Base-by-base conservation (phyloP, 37 sponge, comb jelly and placozoan genomes). In the Halichondria panicea region DNA sequence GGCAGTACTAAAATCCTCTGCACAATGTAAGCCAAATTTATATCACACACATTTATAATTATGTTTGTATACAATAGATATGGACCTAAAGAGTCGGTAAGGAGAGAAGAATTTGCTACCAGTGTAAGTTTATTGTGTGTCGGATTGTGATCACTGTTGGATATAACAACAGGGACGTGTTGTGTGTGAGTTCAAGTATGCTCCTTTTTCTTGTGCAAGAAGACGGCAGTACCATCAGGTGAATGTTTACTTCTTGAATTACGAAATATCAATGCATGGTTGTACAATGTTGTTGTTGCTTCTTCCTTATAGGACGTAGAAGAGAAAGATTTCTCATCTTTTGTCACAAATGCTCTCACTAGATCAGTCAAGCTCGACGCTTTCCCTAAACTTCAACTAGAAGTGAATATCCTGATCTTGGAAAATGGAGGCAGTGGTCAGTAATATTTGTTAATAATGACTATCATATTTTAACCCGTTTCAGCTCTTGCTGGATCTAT, bases 381-480 rank as follows among this genome's bases (percentile, higher is more conserved):
- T 28, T 81, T 87, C 39, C 87, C 87, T 7, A 87, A 80, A 41
- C 64, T 87, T 12, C 76, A 81, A 45, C 37, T 80, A 33, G 76
- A 76, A 64, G 15, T 80, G 1, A 75, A 80, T 35, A 46, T 87
- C 4, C 2, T 81, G n/a, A 77, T 87, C 6, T 36, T 87, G 39
- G 87, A 87, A 33, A 70, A 81, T 62, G 70, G 70, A 53, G 87
- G 87, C 13, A 80, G 62, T 59, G 81, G 75, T 82, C 4, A 58
- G 48, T 42, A 5, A 30, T 62, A 11, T 48, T 48, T 18, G 13
- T 48, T 48, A 15, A 18, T 48, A 48, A 48, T 48, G 52, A 48
- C 15, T 48, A 15, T 11, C 15, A 11, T 55, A 34, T 37, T 25
- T 55, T 33, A 46, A 30, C 2, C 37, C n/a, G n/a, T n/a, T n/a